Evolutionary conservation across 2,113 vertebrate species (phyloP), one percentile per base, ranked within the genome.

Genomic region (Phainopepla nitens): DNA sequence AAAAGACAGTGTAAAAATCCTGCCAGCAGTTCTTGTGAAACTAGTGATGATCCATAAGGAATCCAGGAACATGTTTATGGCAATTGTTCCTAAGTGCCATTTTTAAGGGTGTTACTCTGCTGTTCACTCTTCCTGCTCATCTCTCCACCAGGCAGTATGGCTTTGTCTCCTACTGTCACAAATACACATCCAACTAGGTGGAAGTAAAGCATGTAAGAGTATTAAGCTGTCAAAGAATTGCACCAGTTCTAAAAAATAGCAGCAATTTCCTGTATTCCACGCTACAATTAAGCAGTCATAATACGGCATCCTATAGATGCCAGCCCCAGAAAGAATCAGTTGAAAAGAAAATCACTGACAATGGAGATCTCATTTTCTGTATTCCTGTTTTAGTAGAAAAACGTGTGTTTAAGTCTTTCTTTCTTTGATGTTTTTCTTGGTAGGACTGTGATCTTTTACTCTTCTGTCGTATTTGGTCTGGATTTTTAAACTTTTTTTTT

Each of bases 271-370:
- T 95, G 69, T 94, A 66, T 75, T 96, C 89, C 78, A 84, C 2
- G 66, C 15, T 93, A 85, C 94, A 98, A 95, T 96, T 98, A 98
- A 97, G 84, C 77, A 95, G 93, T 97, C 96, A 98, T 94, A 97
- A 94, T 96, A 96, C 44, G 56, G 94, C 87, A 97, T 81, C 82
- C 85, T 73, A 45, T 72, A 88, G 91, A 96, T 76, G 53, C 87
- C 94, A 94, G 87, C n/a, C 72, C 58, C 50, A 80, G 61, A 96
- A 96, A 97, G 39, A 96, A 93, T 89, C 57, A 58, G 54, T 93
- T 96, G 78, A 77, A 94, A 89, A 94, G 58, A 81, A 78, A 95
- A 90, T 94, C 82, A 90, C 66, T 94, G 53, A 77, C 75, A 90
- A 68, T 80, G 66, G 57, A 90, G 62, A 95, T 86, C 77, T 90